Conservation (phyloP, 2,797 vertebrate species). For the Lerista edwardsae region DNA sequence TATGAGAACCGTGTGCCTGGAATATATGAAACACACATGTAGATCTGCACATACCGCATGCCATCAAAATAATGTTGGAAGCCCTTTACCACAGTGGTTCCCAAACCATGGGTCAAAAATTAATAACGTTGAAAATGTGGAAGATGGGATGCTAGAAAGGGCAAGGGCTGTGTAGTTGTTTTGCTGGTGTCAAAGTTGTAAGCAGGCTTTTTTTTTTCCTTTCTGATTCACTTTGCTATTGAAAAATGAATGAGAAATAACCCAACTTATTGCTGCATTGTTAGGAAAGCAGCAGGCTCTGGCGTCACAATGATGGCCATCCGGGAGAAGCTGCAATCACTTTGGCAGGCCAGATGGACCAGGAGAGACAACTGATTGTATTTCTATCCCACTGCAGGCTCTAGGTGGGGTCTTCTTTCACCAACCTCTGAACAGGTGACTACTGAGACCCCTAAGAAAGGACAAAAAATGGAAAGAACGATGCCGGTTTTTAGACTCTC, state of each 20-base stretch:
- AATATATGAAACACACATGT: background rate
- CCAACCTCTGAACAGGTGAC: background rate
- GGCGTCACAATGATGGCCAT: no score
- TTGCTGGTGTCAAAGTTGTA: no score
- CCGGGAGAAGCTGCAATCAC: background rate
- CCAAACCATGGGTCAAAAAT: no score
- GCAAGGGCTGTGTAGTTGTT: no score
- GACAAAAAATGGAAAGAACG: fast-evolving
- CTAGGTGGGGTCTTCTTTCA: background rate
- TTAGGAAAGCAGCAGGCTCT: no score
- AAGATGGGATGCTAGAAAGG: background rate
- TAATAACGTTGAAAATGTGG: background rate
- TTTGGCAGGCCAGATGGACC: background rate
- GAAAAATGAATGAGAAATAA: no score
- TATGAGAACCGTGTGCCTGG: no score
- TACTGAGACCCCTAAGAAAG: background rate
- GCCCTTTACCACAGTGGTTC: background rate
- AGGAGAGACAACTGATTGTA: background rate
- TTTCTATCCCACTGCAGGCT: background rate
- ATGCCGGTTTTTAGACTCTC: background rate
- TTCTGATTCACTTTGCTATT: no score
- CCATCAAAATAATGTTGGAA: background rate
- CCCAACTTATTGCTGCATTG: no score
- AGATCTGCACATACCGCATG: background rate
- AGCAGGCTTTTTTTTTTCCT: no score